Conservation (phyloP, 2,113 vertebrate species). For the Hassar affinis region DNA sequence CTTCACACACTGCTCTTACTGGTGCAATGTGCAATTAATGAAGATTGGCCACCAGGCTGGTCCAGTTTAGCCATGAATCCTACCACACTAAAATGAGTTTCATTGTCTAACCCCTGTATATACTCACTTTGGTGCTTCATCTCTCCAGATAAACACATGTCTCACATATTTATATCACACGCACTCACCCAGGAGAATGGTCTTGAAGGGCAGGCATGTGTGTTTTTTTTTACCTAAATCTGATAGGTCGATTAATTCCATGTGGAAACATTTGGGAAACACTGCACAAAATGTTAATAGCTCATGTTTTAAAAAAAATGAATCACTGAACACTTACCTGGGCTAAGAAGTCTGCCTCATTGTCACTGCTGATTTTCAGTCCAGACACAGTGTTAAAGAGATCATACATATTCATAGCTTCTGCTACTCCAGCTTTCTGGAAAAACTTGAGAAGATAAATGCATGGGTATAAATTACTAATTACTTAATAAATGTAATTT, state of each 20-base stretch:
- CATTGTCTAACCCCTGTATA: no score
- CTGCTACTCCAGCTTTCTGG: constrained; percentile 85
- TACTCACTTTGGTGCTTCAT: no score
- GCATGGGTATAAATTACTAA: background rate
- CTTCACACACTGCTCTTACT: no score
- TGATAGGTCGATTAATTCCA: background rate
- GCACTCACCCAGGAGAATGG: no score
- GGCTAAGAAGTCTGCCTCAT: constrained; percentile 85
- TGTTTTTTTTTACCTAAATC: no score
- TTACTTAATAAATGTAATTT: background rate
- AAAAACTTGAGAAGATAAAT: constrained; percentile 80
- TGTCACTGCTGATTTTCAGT: constrained; percentile 82
- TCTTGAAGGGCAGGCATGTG: no score
- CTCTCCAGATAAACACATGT: no score
- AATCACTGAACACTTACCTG: constrained; percentile 70
- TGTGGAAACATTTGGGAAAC: background rate
- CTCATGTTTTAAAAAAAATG: background rate
- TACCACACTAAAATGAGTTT: no score
- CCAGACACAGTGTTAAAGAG: constrained; percentile 90
- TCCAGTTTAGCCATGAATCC: no score
- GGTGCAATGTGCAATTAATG: no score
- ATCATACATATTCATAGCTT: constrained; percentile 80
- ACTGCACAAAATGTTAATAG: background rate
- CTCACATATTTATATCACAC: no score
- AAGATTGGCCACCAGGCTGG: no score